These are phyloP conservation scores for Pyralis farinalis DNA, from an alignment of 2,888 invertebrate genomes.

Conservation along the genomic window DNA sequence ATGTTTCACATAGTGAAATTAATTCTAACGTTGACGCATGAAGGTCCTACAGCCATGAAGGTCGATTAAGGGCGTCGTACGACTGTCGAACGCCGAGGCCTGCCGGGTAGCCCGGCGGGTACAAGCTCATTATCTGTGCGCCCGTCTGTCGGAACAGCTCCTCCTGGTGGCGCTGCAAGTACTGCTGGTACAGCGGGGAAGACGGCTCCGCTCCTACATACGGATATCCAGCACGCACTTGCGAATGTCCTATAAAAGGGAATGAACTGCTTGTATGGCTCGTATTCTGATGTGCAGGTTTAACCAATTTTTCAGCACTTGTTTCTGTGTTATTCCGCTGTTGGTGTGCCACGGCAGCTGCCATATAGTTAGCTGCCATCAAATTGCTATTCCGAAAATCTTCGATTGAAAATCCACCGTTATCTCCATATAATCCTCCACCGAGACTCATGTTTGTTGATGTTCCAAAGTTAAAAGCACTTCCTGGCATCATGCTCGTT, in stretches of 20 bases:
- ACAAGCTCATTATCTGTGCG: constrained; percentile 83
- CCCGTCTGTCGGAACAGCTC: constrained; percentile 81
- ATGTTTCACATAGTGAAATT: constrained; percentile 18
- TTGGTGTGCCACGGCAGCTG: constrained; percentile 69
- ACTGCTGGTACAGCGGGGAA: constrained; percentile 87
- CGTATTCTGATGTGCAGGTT: constrained; percentile 71
- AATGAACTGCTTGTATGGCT: constrained; percentile 65
- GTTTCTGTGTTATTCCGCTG: constrained; percentile 55
- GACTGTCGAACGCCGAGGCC: constrained; percentile 85
- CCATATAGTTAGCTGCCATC: constrained; percentile 76
- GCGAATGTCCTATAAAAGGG: constrained; percentile 83
- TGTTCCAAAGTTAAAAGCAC: constrained; percentile 92
- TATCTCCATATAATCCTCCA: constrained; percentile 82
- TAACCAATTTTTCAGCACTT: constrained; percentile 61
- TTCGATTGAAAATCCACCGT: constrained; percentile 84
- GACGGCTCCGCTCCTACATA: constrained; percentile 83
- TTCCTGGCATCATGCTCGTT: constrained; percentile 87
- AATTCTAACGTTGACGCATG: constrained; percentile 7
- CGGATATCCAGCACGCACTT: constrained; percentile 81
- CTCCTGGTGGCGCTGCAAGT: constrained; percentile 83
- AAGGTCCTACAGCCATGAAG: constrained; percentile 85
- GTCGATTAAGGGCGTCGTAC: constrained; percentile 85
- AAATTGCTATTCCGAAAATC: constrained; percentile 85
- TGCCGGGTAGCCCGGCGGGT: constrained; percentile 84
- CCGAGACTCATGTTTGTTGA: constrained; percentile 81